phyloP scores from a whole-genome alignment of 2,797 vertebrate genomes.

The Ptychadena robeensis region DNA sequence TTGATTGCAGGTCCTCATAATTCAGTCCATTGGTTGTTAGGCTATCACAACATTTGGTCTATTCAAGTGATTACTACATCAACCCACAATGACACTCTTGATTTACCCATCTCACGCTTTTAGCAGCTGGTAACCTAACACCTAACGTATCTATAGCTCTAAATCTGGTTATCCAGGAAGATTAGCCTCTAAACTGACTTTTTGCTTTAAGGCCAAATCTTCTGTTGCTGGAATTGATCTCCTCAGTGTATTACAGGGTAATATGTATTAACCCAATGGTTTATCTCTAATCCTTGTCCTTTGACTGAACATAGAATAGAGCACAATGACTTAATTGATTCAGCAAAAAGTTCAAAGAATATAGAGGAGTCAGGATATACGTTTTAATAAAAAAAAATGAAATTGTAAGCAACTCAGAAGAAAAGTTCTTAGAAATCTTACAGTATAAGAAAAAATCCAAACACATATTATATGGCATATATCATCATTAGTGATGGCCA shows the following conservation, averaged over 20 bases:
- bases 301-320: constrained; percentile 5
- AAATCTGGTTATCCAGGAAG: constrained; percentile 46
- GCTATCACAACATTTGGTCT: too few relatives aligned
- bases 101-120: neutral
- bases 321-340: neutral
- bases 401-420: too few relatives aligned
- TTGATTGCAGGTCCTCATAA: too few relatives aligned
- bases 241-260: neutral
- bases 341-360: neutral
- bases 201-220: constrained; percentile 12
- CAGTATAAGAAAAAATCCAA: too few relatives aligned
- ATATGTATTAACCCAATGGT: constrained; percentile 7
- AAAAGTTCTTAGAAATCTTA: too few relatives aligned
- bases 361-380: too few relatives aligned
- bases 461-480: too few relatives aligned
- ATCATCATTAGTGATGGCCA: too few relatives aligned
- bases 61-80: too few relatives aligned
- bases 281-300: constrained; percentile 9
- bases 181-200: constrained; percentile 39
- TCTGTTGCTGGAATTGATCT: neutral
- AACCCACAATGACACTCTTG: too few relatives aligned
- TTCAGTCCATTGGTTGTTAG: too few relatives aligned
- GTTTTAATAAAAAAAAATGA: too few relatives aligned
- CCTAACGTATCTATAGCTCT: constrained; percentile 14
- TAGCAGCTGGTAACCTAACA: constrained; percentile 4